Base-by-base conservation (phyloP, 2,888 invertebrate genomes). In the Abrostola triplasia region DNA sequence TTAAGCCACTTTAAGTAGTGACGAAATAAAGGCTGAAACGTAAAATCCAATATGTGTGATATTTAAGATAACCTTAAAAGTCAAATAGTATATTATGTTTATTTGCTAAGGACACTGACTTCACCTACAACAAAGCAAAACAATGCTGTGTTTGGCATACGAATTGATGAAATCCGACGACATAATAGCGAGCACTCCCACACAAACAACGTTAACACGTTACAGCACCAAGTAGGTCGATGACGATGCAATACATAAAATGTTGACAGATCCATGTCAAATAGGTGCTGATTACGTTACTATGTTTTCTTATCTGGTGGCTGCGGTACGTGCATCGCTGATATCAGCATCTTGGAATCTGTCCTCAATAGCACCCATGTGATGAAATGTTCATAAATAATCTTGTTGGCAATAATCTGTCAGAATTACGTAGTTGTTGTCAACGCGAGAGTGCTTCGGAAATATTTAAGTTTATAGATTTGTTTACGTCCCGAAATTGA, bases 171-270 rank as follows among this genome's bases (percentile, higher is more conserved):
- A 47, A 24, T 47, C 55, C 47, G 59, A 49, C 62, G 59, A 50
- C 50, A 74, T 64, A 67, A 61, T 57, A 38, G 44, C 35, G 53
- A 56, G 37, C 49, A 48, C 37, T 36, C 56, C 60, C 61, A 57
- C 59, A 56, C 70, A 52, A 51, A 42, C 53, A 42, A 36, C 59
- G 11, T 49, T 48, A 47, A 42, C 54, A 69, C 80, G 79, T 82
- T 77, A 81, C 71, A 54, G 52, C 65, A 56, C 52, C 63, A 64
- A 78, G 74, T 77, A 73, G 74, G 73, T 70, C 73, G 73, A 66
- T 77, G 82, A 81, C 76, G 75, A 73, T 68, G 77, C 73, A 77
- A 72, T 55, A 64, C 64, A 44, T 57, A 63, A 63, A 69, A 49
- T 70, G 75, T 74, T 76, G 70, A 75, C 77, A 70, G 60, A 68